Conservation (phyloP, 2,113 vertebrate genomes). For the Cryptoleucopteryx plumbea region DNA sequence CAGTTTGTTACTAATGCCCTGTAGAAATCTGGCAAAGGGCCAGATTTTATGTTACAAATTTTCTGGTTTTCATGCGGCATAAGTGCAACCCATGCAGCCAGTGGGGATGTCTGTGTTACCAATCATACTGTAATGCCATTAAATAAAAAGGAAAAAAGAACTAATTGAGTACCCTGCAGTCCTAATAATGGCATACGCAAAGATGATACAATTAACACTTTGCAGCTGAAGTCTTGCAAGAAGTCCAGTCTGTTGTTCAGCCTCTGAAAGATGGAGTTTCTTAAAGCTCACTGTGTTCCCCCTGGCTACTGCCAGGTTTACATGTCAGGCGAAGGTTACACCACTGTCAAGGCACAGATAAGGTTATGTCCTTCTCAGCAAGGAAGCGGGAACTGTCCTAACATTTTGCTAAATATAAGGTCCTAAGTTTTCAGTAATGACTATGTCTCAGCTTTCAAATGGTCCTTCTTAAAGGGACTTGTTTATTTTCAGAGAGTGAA, state of each 20-base stretch:
- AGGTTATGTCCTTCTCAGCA: not conserved
- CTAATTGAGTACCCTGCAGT: slow-evolving; percentile 46
- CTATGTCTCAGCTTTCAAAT: not conserved
- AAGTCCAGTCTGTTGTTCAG: not conserved
- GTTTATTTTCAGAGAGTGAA: not conserved
- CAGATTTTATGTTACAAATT: slow-evolving; percentile 87
- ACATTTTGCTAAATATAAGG: not conserved
- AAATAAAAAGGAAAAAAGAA: slow-evolving; percentile 33
- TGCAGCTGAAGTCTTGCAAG: slow-evolving; percentile 38
- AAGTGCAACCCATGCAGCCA: slow-evolving; percentile 77
- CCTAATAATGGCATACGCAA: not conserved
- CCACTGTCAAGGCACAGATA: not conserved
- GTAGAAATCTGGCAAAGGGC: slow-evolving; percentile 91
- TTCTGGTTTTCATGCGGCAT: slow-evolving; percentile 78
- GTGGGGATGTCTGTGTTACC: slow-evolving; percentile 67
- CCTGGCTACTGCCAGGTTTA: not conserved
- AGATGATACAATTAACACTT: slow-evolving; percentile 44
- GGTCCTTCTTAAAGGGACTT: not conserved
- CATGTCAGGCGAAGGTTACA: not conserved
- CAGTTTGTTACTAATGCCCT: slow-evolving; percentile 98
- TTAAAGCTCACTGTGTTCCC: not conserved
- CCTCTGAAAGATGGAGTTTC: not conserved
- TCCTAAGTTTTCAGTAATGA: not conserved
- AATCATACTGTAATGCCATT: slow-evolving; percentile 55
- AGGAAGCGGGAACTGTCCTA: not conserved